Base-by-base conservation (phyloP, 2,888 invertebrate species). In the Scaptomyza cyrtandrae region DNA sequence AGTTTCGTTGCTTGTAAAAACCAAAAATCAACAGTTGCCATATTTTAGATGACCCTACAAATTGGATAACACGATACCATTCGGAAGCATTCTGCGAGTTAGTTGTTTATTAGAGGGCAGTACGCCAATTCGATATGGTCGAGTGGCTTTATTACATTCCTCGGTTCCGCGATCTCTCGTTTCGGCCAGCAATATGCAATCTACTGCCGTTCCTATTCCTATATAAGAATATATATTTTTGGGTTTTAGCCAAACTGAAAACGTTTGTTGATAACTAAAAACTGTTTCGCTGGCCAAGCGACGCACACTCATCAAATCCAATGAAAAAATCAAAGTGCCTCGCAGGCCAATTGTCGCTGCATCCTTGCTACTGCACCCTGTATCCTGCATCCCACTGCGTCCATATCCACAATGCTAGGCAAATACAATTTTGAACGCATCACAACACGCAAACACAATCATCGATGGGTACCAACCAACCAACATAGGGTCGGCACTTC, bases 381-480 rank as follows among this genome's bases (percentile, higher is more conserved):
- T 3, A 24, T 24, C 24, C 24, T 19, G 49, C 35, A 24, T 19
- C 50, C 35, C n/a, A 19, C 50, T 50, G 50, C 35, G n/a, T 31
- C 24, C 69, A 72, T 33, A 57, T 50, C 58, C 64, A 83, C 81
- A 86, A 75, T 84, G 64, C 82, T 84, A 87, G 76, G 85, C 88
- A 83, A 83, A 83, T 83, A 83, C 83, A 83, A 83, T 83, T 83
- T 83, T 83, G 83, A 86, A 82, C 83, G 83, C 88, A 84, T 86
- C 88, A 80, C 88, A 84, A 88, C 88, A 88, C 86, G 88, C 87
- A 88, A 88, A 84, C 87, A 86, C 84, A 84, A 86, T 86, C 88
- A 86, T 81, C 72, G 62, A 69, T 59, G 67, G 66, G 67, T 27
- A 24, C 52, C 50, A 24, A 24, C n/a, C 35, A 19, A 35, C 33